Base-by-base conservation (phyloP, 2,113 vertebrate species). In the Calidris pugnax region DNA sequence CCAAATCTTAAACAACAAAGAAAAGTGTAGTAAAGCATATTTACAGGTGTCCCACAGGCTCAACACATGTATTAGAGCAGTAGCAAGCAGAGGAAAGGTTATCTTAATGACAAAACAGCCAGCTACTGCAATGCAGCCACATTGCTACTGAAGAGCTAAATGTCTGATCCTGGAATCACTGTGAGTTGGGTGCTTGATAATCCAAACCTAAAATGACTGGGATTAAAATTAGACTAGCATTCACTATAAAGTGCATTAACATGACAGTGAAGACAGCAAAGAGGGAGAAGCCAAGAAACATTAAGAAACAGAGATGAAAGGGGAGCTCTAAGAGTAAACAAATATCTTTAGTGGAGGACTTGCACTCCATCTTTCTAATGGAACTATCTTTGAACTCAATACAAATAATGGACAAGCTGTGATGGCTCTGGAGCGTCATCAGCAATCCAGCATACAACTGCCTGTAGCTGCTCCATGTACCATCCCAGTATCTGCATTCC, bases 251-350 rank as follows among this genome's bases (percentile, higher is more conserved):
- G 22, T 85, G 17, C 32, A 62, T 76, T 69, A 75, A 67, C 12
- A 55, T 14, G n/a, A 75, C 89, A 78, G 48, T 10, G 57, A 71
- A 82, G 57, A 90, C 68, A 53, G n/a, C 17, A 59, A 27, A 50
- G 33, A 55, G 41, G 67, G 14, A 71, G 93, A 90, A 96, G 66
- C 39, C 72, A 91, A 93, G 67, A 92, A 55, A 64, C 69, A 64
- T 85, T 75, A 91, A 90, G 50, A 41, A 76, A 48, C n/a, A 85
- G 56, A 79, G 85, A 87, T 83, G 24, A 94, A 94, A 94, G 33
- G n/a, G 72, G 17, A 73, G 15, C 18, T 89, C n/a, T 32, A 89
- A 76, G 62, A 68, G n/a, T 69, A 90, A 96, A 87, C 32, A 85
- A 79, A 50, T 8, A n/a, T 37, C 24, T 62, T 79, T 13, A 37